Percentiles rank a stretch among this genome's conserved stretches.
Evolutionary conservation across 2,113 vertebrate species (phyloP).

Genomic region (Jaculus jaculus): DNA sequence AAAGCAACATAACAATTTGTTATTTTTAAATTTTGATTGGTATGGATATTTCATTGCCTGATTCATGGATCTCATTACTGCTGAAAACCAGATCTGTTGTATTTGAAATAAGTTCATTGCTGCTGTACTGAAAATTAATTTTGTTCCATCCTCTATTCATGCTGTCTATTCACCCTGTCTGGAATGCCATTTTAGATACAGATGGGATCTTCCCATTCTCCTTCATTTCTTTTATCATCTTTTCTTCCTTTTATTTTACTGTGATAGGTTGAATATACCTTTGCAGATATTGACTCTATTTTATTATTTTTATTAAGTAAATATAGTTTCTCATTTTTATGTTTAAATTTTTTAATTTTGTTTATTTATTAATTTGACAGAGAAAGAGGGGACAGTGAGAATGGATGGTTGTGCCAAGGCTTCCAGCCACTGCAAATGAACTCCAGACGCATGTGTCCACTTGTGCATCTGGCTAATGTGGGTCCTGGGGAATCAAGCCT

Average conservation of each 20-base stretch:
- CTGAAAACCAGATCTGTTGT: background rate
- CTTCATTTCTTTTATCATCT: background rate
- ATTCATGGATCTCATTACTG: background rate
- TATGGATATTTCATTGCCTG: background rate
- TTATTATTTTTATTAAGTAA: background rate
- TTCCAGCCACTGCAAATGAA: too few species aligned
- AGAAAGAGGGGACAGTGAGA: too few species aligned
- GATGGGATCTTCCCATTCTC: background rate
- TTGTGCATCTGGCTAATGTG: too few species aligned
- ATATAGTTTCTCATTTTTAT: background rate
- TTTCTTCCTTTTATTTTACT: background rate
- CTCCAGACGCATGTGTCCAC: too few species aligned
- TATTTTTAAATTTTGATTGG: background rate
- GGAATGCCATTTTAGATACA: background rate
- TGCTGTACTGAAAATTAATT: background rate
- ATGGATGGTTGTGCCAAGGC: too few species aligned
- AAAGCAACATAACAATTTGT: background rate
- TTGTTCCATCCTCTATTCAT: background rate
- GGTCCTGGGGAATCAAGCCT: too few species aligned
- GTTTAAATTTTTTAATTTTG: too few species aligned
- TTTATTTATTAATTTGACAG: too few species aligned
- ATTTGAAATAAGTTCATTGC: background rate
- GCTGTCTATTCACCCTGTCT: background rate
- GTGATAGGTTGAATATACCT: background rate
- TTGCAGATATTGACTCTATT: background rate